phyloP scores from a whole-genome alignment of 92 coral and sea anemone genomes.

The Siderastrea siderea region DNA sequence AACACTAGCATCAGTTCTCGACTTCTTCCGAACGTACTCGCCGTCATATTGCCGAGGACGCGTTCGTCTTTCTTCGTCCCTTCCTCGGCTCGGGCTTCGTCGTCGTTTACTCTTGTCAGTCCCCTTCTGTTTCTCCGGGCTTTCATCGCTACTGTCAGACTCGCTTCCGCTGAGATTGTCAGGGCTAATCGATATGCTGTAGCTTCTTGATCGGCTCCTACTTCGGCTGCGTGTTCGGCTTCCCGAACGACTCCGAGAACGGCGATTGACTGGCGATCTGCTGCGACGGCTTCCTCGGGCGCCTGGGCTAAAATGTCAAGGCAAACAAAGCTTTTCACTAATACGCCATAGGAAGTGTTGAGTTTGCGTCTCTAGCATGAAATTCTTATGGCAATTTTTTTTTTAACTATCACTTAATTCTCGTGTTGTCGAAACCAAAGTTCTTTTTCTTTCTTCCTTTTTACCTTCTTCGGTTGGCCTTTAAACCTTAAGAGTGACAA shows the following conservation, averaged over 20 bases:
- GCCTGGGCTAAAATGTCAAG: constrained; percentile 45
- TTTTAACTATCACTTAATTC: too few relatives aligned
- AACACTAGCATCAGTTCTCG: constrained; percentile 28
- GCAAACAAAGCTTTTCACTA: not conserved
- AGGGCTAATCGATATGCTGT: constrained; percentile 89
- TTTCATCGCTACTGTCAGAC: constrained; percentile 71
- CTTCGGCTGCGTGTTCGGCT: constrained; percentile 86
- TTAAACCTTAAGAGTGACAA: too few relatives aligned
- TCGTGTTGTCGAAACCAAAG: too few relatives aligned
- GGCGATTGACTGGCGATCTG: constrained; percentile 79
- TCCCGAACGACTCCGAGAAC: constrained; percentile 76
- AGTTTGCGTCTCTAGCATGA: too few relatives aligned
- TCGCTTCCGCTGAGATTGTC: constrained; percentile 82
- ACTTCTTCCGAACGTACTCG: constrained; percentile 54
- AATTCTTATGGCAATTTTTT: too few relatives aligned
- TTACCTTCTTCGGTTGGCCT: too few relatives aligned
- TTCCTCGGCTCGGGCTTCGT: constrained; percentile 58
- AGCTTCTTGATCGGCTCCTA: constrained; percentile 85
- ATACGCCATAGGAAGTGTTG: not conserved
- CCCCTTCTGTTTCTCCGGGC: constrained; percentile 41
- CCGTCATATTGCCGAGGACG: constrained; percentile 53
- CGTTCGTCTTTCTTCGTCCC: constrained; percentile 40
- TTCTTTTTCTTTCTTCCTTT: too few relatives aligned
- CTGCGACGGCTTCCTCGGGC: constrained; percentile 65
- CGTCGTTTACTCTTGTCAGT: constrained; percentile 51